These are phyloP conservation scores for Ectemnius continuus DNA, from an alignment of 2,888 invertebrate species.

Conservation along the genomic window DNA sequence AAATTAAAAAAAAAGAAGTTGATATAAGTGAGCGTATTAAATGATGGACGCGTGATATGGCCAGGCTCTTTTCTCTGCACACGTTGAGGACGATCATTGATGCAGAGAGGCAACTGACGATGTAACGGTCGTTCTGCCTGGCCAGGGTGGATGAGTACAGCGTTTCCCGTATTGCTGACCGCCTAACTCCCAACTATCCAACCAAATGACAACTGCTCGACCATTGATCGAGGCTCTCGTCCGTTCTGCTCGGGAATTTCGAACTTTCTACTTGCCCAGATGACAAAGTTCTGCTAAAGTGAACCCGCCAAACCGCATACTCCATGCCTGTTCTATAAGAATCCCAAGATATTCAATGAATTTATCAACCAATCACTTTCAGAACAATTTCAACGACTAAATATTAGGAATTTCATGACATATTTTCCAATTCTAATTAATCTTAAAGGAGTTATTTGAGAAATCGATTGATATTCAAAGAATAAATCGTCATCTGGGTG, in stretches of 20 bases:
- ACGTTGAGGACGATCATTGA: slow-evolving; percentile 31
- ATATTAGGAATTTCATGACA: no score
- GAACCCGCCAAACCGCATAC: not conserved
- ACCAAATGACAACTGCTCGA: slow-evolving; percentile 57
- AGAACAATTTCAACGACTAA: no score
- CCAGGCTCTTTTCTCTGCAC: no score
- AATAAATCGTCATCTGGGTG: no score
- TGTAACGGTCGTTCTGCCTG: slow-evolving; percentile 76
- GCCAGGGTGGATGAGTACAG: slow-evolving; percentile 74
- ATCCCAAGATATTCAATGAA: not conserved
- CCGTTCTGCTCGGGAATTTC: slow-evolving; percentile 25
- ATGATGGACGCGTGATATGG: no score
- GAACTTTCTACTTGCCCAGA: slow-evolving; percentile 30
- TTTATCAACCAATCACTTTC: no score
- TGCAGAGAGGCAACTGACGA: slow-evolving; percentile 58
- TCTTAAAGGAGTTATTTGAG: not conserved
- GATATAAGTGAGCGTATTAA: no score
- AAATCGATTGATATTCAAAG: no score
- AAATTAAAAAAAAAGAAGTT: no score
- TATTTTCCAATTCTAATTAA: not conserved
- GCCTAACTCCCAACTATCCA: slow-evolving; percentile 65
- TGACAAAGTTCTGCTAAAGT: not conserved
- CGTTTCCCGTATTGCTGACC: slow-evolving; percentile 71
- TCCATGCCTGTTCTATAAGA: not conserved
- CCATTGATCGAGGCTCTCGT: slow-evolving; percentile 53